Evolutionary conservation across 2,797 vertebrate species (phyloP), one percentile per base, ranked within the genome.

Genomic region (Mormyrus proboscirostris): DNA sequence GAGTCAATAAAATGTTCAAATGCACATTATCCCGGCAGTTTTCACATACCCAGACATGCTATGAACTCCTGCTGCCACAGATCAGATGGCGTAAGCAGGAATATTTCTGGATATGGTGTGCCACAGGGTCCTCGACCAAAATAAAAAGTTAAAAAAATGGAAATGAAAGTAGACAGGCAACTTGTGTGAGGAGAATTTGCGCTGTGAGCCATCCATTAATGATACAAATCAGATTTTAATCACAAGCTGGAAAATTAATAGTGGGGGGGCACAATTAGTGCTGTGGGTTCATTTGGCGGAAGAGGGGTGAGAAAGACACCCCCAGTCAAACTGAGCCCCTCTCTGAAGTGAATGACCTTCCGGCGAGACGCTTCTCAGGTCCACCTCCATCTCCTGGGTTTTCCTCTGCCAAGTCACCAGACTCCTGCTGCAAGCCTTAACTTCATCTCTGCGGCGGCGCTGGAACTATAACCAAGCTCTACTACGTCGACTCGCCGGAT

Each of bases 281-380:
- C 41, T n/a, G 38, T n/a, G 53, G 88, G 85, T 88, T 92, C 25
- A 90, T 90, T 91, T 91, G 84, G 83, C 44, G 89, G 57, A 90
- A 51, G 76, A n/a, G 62, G 41, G 79, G 89, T 87, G 22, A 89
- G 91, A 84, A 86, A 79, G 47, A 51, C 14, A 82, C 41, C 88
- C 88, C 89, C 89, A 47, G 90, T 92, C 87, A 92, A 90, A 89
- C 87, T 86, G 88, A 92, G 88, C 6, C 38, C 65, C 73, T 65
- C 83, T 29, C 53, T 62, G 89, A 89, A 86, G 84, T 12, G 50
- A 38, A n/a, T 33, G 62, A n/a, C 14, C 53, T 88, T 88, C 51
- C 53, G 69, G 62, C 25, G 38, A 88, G 33, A 88, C 55, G 69
- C 86, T 88, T 86, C 55, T 89, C 49, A 25, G 57, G 82, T 65